Evolutionary conservation across 2,888 invertebrate genomes (phyloP).

Genomic region (Athrips mouffetella): DNA sequence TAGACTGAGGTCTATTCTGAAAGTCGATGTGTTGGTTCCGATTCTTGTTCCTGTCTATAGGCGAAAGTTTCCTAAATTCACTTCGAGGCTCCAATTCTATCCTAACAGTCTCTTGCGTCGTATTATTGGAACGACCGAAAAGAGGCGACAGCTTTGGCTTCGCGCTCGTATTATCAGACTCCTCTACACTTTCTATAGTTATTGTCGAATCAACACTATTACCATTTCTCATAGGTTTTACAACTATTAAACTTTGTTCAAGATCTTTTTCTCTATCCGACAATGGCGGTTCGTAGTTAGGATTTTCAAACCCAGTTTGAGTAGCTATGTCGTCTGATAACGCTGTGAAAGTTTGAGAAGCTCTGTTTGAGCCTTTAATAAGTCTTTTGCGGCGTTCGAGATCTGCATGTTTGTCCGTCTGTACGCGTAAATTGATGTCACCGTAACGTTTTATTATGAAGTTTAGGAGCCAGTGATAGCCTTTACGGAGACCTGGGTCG

Average conservation of each 20-base stretch:
- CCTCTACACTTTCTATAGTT: constrained; percentile 60
- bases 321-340: constrained; percentile 61
- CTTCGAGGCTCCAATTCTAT: constrained; percentile 65
- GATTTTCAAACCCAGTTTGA: constrained; percentile 71
- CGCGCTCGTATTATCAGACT: constrained; percentile 45
- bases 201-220: constrained; percentile 63
- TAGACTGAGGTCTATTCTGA: constrained; percentile 63
- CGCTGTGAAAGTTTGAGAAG: constrained; percentile 51
- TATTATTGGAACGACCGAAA: constrained; percentile 43
- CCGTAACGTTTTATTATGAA: constrained; percentile 83
- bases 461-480: constrained; percentile 84
- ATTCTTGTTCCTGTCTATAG: constrained; percentile 51
- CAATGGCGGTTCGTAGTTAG: constrained; percentile 52
- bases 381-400: constrained; percentile 66
- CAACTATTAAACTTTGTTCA: constrained; percentile 54
- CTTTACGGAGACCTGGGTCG: constrained; percentile 82
- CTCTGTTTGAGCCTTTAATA: constrained; percentile 52
- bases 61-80: constrained; percentile 66
- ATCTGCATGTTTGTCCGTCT: constrained; percentile 79
- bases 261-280: constrained; percentile 34
- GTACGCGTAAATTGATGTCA: constrained; percentile 81
- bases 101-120: constrained; percentile 41
- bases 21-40: constrained; percentile 61
- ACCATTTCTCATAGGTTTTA: constrained; percentile 54
- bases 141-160: constrained; percentile 67